Conservation (phyloP, 2,888 invertebrate species). For the Orthonychiurus folsomi region DNA sequence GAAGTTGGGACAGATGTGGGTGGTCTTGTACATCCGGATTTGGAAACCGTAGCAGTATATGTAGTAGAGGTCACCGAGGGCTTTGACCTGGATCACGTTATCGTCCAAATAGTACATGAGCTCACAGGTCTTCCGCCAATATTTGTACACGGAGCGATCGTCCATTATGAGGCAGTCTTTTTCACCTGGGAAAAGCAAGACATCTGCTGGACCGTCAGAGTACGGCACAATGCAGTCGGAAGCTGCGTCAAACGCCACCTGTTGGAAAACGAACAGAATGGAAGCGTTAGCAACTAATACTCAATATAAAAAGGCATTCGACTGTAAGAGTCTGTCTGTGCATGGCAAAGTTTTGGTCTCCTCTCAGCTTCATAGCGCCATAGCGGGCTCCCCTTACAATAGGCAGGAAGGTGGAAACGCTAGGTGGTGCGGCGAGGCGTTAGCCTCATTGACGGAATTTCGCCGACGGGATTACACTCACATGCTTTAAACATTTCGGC, state of each 20-base stretch:
- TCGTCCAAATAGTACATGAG: neutral
- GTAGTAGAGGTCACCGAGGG: neutral
- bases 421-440: too few species aligned
- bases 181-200: neutral
- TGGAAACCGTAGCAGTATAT: neutral
- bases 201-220: neutral
- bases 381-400: too few species aligned
- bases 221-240: neutral
- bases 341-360: too few species aligned
- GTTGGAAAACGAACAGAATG: too few species aligned
- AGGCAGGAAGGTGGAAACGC: too few species aligned
- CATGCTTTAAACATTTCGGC: too few species aligned
- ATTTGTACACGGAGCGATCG: neutral
- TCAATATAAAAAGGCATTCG: too few species aligned
- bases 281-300: too few species aligned
- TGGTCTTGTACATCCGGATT: neutral
- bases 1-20: neutral
- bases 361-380: too few species aligned
- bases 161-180: neutral
- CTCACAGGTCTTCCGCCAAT: slow-evolving; percentile 3
- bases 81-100: slow-evolving; percentile 1
- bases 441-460: too few species aligned
- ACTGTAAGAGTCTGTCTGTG: too few species aligned
- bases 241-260: neutral
- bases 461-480: too few species aligned